Evolutionary conservation across 2,888 invertebrate species (phyloP).

Genomic region (Deroplatys truncata): DNA sequence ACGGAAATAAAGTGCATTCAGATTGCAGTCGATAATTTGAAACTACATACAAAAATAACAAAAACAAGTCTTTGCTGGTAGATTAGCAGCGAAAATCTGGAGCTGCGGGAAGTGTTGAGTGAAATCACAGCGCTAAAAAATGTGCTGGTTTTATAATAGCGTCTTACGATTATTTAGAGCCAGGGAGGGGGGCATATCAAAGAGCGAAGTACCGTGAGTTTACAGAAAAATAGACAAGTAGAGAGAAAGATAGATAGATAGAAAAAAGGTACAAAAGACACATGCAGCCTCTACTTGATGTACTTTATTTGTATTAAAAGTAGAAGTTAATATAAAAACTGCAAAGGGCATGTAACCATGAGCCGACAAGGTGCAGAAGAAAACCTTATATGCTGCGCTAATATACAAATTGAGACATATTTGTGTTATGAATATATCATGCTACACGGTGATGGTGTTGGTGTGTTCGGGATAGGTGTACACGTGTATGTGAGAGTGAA

Average conservation of each 20-base stretch:
- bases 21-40: neutral
- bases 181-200: neutral
- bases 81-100: neutral
- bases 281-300: neutral
- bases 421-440: neutral
- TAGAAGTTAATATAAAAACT: neutral
- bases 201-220: neutral
- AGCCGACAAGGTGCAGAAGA: neutral
- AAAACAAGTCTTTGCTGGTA: neutral
- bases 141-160: neutral
- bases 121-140: neutral
- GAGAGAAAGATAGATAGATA: constrained; percentile 12
- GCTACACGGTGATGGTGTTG: neutral
- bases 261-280: neutral
- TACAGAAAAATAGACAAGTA: constrained; percentile 3
- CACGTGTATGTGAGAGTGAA: neutral
- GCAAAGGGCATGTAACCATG: neutral
- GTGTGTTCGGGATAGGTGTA: neutral
- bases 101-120: neutral
- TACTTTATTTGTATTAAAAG: neutral
- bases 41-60: neutral
- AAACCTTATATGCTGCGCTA: neutral
- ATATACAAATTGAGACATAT: neutral
- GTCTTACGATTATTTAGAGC: neutral
- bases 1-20: neutral